Base-by-base conservation (phyloP, 2,113 vertebrate species). In the Hyla sarda region DNA sequence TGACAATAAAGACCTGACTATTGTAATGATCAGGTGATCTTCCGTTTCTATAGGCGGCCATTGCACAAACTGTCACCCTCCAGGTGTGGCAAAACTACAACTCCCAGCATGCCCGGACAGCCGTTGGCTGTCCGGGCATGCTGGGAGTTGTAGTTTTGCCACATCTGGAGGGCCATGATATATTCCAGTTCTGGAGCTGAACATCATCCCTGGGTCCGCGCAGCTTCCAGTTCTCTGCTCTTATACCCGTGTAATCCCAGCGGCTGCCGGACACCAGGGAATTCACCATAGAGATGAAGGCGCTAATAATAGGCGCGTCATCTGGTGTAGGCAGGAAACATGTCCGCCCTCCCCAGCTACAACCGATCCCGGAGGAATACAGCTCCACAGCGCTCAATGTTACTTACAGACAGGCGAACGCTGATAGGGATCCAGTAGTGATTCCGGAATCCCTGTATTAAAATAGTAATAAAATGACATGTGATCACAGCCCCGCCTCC, bases 221-320 rank as follows among this genome's bases (percentile, higher is more conserved):
- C 5, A 19, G 47, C 45, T 52, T 48, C 60, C 45, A 30, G 45
- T 17, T 50, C 14, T 69, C 25, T 48, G 34, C 23, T 25, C 34
- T 71, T 21, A 69, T 1, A 5, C 34, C 47, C 9, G 4, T 25
- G 11, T 45, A 72, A 80, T 80, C 62, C 84, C 75, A 45, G 50
- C 5, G 50, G 62, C 47, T 45, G 65, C 21, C 10, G 28, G 28
- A 65, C 21, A 47, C 45, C 21, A 30, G 28, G 47, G 47, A 7
- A 25, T 58, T 80, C 16, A 23, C 54, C 76, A 86, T 86, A 72
- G 84, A 80, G 62, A 86, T 71, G 23, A 16, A 28, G 76, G 32
- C 41, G 45, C 23, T 78, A 58, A 58, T 72, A 30, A 71, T 86
- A 86, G 65, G 56, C 4, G 28, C 50, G 23, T 37, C 52, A 82